These are phyloP conservation scores for Paramisgurnus dabryanus DNA, from an alignment of 2,113 vertebrate species.

Conservation along the genomic window DNA sequence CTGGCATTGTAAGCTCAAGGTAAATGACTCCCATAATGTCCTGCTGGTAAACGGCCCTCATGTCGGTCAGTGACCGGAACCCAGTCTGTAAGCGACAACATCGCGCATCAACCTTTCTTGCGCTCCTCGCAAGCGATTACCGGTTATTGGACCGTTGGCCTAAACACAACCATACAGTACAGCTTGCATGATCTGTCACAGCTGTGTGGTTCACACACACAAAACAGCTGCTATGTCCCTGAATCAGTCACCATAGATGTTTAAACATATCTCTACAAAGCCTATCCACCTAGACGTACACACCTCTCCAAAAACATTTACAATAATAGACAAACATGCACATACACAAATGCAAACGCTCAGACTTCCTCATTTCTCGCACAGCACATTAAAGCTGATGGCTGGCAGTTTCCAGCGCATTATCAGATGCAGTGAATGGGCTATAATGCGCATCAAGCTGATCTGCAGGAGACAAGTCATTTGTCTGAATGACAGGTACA, in stretches of 20 bases:
- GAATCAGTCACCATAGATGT: background rate
- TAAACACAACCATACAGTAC: background rate
- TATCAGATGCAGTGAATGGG: slow-evolving; percentile 60
- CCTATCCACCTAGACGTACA: background rate
- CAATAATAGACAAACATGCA: slow-evolving; percentile 16
- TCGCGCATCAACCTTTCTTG: background rate
- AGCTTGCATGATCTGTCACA: slow-evolving; percentile 10
- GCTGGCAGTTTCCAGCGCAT: slow-evolving; percentile 67
- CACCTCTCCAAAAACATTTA: background rate
- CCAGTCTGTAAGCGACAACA: background rate
- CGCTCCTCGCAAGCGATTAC: background rate
- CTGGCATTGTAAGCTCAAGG: slow-evolving; percentile 40
- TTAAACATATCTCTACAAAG: slow-evolving; percentile 3
- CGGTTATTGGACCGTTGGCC: background rate
- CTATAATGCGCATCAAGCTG: slow-evolving; percentile 56
- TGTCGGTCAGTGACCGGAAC: slow-evolving; percentile 14
- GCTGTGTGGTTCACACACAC: background rate
- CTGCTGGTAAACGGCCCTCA: background rate
- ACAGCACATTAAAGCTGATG: slow-evolving; percentile 10
- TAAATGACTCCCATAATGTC: slow-evolving; percentile 31
- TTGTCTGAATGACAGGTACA: slow-evolving; percentile 69
- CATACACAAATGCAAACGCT: background rate
- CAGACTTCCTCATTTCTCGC: background rate
- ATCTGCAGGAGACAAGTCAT: slow-evolving; percentile 61
- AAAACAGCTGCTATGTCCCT: slow-evolving; percentile 3